Conservation (phyloP, 2,113 vertebrate species). For the Hippoglossus stenolepis region DNA sequence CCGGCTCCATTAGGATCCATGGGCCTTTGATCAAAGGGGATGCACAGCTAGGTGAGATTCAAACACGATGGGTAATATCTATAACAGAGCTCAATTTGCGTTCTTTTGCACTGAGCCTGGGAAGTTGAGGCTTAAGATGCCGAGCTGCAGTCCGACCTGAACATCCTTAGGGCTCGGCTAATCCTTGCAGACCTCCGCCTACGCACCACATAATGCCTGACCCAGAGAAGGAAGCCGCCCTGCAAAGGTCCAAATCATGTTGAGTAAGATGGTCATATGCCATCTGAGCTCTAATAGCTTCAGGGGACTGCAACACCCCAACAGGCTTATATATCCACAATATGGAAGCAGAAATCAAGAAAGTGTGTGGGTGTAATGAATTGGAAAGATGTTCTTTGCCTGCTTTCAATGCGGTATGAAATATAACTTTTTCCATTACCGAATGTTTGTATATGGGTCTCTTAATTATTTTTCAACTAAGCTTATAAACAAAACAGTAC, state of each 20-base stretch:
- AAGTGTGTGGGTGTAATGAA: constrained; percentile 32
- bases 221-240: not conserved
- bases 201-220: not conserved
- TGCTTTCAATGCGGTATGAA: constrained; percentile 9
- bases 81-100: not conserved
- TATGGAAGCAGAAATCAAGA: not conserved
- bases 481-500: not conserved
- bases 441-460: not conserved
- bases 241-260: not conserved
- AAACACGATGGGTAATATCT: constrained; percentile 22
- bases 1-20: constrained; percentile 18
- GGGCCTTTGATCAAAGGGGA: constrained; percentile 40
- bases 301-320: not conserved
- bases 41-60: constrained; percentile 25
- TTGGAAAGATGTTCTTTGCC: constrained; percentile 36
- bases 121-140: not conserved
- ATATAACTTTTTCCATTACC: not conserved
- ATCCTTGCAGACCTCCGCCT: constrained; percentile 9
- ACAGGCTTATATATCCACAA: not conserved
- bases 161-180: constrained; percentile 9
- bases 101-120: not conserved
- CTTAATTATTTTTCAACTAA: not conserved
- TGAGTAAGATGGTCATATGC: not conserved
- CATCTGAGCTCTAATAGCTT: not conserved
- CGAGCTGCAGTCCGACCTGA: constrained; percentile 15